phyloP scores from a whole-genome alignment of 30 jellyfish, hydroid and myxozoan species.

The Sanderia malayensis region DNA sequence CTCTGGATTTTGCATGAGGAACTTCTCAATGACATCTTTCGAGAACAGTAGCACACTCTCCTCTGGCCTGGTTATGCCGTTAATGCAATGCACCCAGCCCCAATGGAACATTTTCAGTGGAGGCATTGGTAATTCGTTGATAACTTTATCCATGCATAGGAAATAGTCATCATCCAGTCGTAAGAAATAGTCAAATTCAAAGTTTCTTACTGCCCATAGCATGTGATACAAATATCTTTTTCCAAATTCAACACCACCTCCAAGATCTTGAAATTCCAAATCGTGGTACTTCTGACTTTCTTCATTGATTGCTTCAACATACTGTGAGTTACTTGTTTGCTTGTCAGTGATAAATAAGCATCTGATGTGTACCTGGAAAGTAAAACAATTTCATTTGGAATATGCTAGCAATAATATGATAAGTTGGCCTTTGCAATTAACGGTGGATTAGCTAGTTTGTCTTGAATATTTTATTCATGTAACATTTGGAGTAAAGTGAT shows the following conservation, averaged over 20 bases:
- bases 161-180: slow-evolving; percentile 87
- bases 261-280: slow-evolving; percentile 54
- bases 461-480: no score
- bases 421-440: no score
- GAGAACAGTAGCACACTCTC: slow-evolving; percentile 63
- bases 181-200: slow-evolving; percentile 70
- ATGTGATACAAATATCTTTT: slow-evolving; percentile 75
- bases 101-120: slow-evolving; percentile 26
- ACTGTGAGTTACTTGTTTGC: slow-evolving; percentile 6
- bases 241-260: slow-evolving; percentile 89
- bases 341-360: slow-evolving; percentile 72
- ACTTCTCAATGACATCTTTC: slow-evolving; percentile 43
- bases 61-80: slow-evolving; percentile 57
- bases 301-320: slow-evolving; percentile 12
- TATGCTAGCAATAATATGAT: no score
- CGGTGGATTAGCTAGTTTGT: no score
- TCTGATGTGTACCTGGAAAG: slow-evolving; percentile 50
- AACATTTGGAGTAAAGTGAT: no score
- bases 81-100: slow-evolving; percentile 63
- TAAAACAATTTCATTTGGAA: no score
- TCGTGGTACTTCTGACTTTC: slow-evolving; percentile 56
- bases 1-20: slow-evolving; percentile 56
- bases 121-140: slow-evolving; percentile 54
- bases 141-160: slow-evolving; percentile 55
- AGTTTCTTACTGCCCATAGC: slow-evolving; percentile 80